These are phyloP conservation scores for Sebastes melanostomus DNA, from an alignment of 2,797 vertebrate genomes.

Conservation along the genomic window DNA sequence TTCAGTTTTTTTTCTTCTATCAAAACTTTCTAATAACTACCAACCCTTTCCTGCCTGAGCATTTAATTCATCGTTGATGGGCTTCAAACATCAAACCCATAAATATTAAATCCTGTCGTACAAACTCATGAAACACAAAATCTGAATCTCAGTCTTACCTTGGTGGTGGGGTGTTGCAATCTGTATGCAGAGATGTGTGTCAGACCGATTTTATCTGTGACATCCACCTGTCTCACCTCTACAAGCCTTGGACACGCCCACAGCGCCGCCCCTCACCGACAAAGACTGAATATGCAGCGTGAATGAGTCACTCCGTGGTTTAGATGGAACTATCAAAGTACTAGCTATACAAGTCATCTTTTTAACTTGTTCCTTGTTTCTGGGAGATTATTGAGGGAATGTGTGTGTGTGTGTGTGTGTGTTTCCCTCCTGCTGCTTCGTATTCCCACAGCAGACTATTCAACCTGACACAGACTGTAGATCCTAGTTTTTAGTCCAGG, in stretches of 20 bases:
- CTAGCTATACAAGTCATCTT: not conserved
- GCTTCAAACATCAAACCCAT: not conserved
- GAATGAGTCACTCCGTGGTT: slow-evolving; percentile 42
- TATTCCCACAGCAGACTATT: not conserved
- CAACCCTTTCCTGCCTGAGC: not conserved
- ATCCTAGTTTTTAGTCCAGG: not conserved
- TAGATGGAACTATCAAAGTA: slow-evolving; percentile 24
- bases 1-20: not conserved
- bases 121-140: not conserved
- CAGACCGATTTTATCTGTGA: not conserved
- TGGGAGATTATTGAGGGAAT: slow-evolving; percentile 22
- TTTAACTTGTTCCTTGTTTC: slow-evolving; percentile 41
- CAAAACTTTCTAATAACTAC: not conserved
- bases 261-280: slow-evolving; percentile 16
- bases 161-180: not conserved
- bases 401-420: not conserved
- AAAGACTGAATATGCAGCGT: slow-evolving; percentile 6
- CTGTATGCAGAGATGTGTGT: not conserved
- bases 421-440: slow-evolving; percentile 16
- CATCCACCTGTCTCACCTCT: slow-evolving; percentile 32
- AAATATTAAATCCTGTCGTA: no score
- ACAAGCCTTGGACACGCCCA: slow-evolving; percentile 13
- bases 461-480: not conserved
- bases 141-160: slow-evolving; percentile 1
- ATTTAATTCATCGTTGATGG: not conserved